phyloP scores from a whole-genome alignment of 2,888 invertebrate species.

The Cosmia pyralina region DNA sequence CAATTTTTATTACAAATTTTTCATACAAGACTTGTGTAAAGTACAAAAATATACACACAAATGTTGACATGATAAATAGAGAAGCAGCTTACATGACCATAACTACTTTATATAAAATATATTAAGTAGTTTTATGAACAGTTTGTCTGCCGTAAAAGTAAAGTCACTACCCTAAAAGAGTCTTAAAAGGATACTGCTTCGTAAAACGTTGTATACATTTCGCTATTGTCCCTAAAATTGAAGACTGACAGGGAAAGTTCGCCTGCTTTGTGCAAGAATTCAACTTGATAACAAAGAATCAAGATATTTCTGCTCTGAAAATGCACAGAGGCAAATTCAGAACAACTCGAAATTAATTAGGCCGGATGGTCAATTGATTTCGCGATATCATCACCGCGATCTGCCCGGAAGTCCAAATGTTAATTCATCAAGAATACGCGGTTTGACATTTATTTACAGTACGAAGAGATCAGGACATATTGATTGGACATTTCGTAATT shows the following conservation, averaged over 20 bases:
- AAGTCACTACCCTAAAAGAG: conserved; percentile 7
- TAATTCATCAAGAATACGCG: conserved; percentile 24
- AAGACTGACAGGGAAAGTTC: not conserved
- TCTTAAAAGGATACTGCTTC: conserved; percentile 16
- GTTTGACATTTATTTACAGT: conserved; percentile 11
- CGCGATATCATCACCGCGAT: not conserved
- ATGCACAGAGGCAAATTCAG: not conserved
- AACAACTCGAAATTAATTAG: not conserved
- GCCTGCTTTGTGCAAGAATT: not conserved
- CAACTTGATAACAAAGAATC: not conserved
- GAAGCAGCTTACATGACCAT: not conserved
- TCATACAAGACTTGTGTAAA: not conserved
- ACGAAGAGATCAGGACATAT: not conserved
- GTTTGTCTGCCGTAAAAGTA: conserved; percentile 30
- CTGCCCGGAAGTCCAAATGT: not conserved
- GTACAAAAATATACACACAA: not conserved
- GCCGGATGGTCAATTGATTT: not conserved
- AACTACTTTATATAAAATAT: conserved; percentile 25
- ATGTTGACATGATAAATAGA: not conserved
- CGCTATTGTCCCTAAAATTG: not conserved
- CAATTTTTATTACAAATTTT: conserved; percentile 1
- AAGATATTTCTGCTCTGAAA: not conserved
- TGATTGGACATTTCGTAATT: not conserved
- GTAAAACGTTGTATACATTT: conserved; percentile 16
- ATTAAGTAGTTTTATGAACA: conserved; percentile 9